Percentiles rank a stretch among this genome's conserved stretches.
Conservation (phyloP, 2,797 vertebrate species). For the Ispidina picta region DNA sequence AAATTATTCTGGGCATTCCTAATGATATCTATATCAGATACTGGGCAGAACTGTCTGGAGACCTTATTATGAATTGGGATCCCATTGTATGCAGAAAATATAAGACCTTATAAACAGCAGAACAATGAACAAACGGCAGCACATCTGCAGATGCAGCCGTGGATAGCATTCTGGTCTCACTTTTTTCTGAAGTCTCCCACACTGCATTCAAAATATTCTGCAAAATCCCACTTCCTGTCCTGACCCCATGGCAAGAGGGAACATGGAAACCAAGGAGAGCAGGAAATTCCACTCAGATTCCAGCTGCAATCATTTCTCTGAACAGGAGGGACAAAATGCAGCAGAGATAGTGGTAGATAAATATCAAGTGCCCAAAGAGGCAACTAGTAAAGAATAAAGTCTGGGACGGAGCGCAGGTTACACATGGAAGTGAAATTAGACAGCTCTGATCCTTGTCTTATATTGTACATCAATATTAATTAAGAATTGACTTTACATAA, state of each 20-base stretch:
- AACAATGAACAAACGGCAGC: conserved; percentile 6
- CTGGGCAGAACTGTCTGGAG: background rate
- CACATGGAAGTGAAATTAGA: background rate
- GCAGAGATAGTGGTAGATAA: background rate
- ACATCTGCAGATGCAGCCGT: conserved; percentile 41
- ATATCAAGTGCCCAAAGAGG: background rate
- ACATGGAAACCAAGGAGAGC: conserved; percentile 36
- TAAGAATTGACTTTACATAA: background rate
- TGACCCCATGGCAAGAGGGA: conserved; percentile 34
- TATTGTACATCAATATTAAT: background rate
- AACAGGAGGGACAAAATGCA: conserved; percentile 5
- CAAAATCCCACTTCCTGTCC: conserved; percentile 54
- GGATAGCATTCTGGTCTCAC: conserved; percentile 33
- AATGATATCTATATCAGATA: background rate
- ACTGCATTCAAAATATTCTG: conserved; percentile 49
- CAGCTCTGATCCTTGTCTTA: background rate
- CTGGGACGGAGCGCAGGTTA: background rate
- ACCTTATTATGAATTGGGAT: background rate
- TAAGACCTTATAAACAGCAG: background rate
- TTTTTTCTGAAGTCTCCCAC: conserved; percentile 20
- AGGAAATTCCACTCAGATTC: conserved; percentile 66
- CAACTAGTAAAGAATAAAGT: background rate
- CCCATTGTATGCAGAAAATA: background rate
- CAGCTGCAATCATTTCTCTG: conserved; percentile 39
- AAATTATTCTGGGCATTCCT: conserved; percentile 10